phyloP scores from a whole-genome alignment of 2,797 vertebrate genomes.

The Danionella dracula region DNA sequence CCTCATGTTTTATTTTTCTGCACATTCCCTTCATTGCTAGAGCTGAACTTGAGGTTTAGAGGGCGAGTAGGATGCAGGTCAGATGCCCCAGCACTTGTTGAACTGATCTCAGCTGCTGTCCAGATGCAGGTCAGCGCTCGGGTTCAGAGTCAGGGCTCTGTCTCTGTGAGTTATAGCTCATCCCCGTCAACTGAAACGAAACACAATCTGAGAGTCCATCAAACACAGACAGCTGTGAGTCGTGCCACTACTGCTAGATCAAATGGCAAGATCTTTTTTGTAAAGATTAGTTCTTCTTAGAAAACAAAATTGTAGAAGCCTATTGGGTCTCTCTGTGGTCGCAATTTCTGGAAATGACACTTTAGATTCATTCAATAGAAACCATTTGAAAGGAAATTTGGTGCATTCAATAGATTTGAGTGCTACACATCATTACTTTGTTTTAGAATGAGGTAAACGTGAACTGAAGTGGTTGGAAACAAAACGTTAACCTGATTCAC shows the following conservation, averaged over 20 bases:
- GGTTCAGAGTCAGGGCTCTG: slow-evolving; percentile 51
- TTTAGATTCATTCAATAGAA: too few species aligned
- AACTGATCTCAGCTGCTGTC: slow-evolving; percentile 70
- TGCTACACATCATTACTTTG: too few species aligned
- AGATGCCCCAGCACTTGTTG: slow-evolving; percentile 69
- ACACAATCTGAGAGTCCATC: slow-evolving; percentile 48
- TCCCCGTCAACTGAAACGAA: slow-evolving; percentile 47
- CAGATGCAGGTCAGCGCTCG: slow-evolving; percentile 71
- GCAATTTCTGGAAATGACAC: too few species aligned
- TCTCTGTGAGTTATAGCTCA: slow-evolving; percentile 67
- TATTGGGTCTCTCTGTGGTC: too few species aligned
- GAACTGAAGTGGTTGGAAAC: too few species aligned
- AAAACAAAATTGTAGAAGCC: too few species aligned
- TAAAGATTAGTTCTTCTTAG: too few species aligned
- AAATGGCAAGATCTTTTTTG: slow-evolving; percentile 32
- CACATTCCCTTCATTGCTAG: neutral
- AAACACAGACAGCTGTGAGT: slow-evolving; percentile 41
- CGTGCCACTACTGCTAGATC: slow-evolving; percentile 44
- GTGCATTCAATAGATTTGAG: too few species aligned
- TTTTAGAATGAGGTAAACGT: too few species aligned
- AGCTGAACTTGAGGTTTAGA: neutral
- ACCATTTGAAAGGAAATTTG: too few species aligned
- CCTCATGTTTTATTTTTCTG: neutral
- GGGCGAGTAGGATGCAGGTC: slow-evolving; percentile 55
- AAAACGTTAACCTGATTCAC: too few species aligned